A percentile compares a stretch with the other conserved stretches of the same genome.
Evolutionary conservation across 2,797 vertebrate genomes (phyloP).

Genomic region (Euthynnus affinis): DNA sequence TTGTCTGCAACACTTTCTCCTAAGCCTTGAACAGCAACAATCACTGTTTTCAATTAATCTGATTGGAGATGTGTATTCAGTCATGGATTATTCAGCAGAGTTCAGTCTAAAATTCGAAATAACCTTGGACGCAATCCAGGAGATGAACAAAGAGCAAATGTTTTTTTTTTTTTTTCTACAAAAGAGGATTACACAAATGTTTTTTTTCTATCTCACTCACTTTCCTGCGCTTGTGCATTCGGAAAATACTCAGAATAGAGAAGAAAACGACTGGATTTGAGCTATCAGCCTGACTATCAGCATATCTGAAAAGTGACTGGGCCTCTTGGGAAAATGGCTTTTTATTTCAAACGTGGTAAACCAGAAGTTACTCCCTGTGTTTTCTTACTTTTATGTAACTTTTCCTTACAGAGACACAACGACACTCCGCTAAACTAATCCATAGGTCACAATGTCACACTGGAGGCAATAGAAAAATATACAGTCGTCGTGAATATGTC

Average conservation of each 20-base stretch:
- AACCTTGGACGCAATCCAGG: conserved; percentile 67
- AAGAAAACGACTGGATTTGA: conserved; percentile 65
- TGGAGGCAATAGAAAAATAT: neutral
- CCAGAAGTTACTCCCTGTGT: conserved; percentile 44
- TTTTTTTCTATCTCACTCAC: conserved; percentile 50
- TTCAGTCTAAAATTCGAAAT: conserved; percentile 64
- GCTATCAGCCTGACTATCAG: conserved; percentile 67
- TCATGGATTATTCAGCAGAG: conserved; percentile 69
- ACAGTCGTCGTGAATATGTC: neutral
- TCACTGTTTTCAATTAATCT: conserved; percentile 81
- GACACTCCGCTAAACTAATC: conserved; percentile 31
- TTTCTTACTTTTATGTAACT: conserved; percentile 67
- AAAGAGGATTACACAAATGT: conserved; percentile 71
- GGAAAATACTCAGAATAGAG: conserved; percentile 49
- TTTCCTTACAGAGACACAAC: conserved; percentile 43
- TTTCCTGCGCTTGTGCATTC: conserved; percentile 49
- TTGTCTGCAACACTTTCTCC: conserved; percentile 76
- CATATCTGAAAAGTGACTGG: conserved; percentile 56
- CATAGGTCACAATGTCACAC: conserved; percentile 28
- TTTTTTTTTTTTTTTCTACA: conserved; percentile 34
- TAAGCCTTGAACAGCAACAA: conserved; percentile 73
- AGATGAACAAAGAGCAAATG: conserved; percentile 57
- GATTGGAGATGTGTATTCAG: conserved; percentile 72
- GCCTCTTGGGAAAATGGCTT: conserved; percentile 63
- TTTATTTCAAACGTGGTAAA: conserved; percentile 62